phyloP scores from a whole-genome alignment of 2,797 vertebrate species.

The Fringilla coelebs region DNA sequence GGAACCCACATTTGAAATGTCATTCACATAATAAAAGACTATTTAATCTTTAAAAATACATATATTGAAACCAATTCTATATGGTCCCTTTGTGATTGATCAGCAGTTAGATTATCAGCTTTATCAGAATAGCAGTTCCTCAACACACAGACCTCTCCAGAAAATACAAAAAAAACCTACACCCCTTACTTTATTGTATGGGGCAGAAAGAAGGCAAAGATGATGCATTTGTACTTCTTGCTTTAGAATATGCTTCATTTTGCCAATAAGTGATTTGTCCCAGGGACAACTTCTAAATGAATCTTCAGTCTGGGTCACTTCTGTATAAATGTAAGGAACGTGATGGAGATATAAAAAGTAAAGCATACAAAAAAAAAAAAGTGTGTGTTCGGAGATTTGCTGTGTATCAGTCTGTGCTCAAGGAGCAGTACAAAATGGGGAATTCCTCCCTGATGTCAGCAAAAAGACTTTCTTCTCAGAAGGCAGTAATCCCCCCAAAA shows the following conservation, averaged over 20 bases:
- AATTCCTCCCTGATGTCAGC: not conserved
- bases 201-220: not conserved
- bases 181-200: not conserved
- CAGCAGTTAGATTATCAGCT: not conserved
- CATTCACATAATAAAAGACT: not conserved
- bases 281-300: not conserved
- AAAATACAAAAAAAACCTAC: not conserved
- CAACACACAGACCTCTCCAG: not conserved
- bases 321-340: not conserved
- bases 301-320: not conserved
- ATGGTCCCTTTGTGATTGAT: not conserved
- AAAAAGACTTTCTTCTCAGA: not conserved
- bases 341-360: not conserved
- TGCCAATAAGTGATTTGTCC: not conserved
- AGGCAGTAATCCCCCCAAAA: not conserved
- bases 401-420: not conserved
- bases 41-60: not conserved
- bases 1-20: not conserved
- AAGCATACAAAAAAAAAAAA: not conserved
- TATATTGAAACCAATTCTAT: not conserved
- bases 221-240: not conserved
- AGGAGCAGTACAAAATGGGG: not conserved
- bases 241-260: not conserved
- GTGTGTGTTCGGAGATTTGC: not conserved
- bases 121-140: not conserved